Evolutionary conservation across 2,888 invertebrate species (phyloP), one percentile per base, ranked within the genome.

Genomic region (Rapana venosa): DNA sequence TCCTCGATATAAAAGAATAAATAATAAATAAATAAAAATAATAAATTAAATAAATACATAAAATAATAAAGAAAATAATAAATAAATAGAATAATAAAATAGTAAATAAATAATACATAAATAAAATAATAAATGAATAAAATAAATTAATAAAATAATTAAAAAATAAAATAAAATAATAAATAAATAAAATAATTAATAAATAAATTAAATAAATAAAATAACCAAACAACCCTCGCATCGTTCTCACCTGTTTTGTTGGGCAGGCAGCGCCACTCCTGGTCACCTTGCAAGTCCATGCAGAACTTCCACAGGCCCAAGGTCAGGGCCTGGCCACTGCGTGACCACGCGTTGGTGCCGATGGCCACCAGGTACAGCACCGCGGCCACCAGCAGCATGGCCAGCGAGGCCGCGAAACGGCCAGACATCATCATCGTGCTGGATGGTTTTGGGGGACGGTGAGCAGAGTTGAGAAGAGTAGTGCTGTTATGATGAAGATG

Each of bases 241-340:
- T 74, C 8, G 2, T 26, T 74, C 26, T 79, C 58, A 93, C 93
- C 93, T 91, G 92, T 91, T 66, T 92, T 92, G 56, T 92, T 92
- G n/a, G 93, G 92, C 79, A 90, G 90, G 66, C 93, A 93, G 17
- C 61, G 87, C 83, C 90, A 90, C 84, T 66, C 83, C 30, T 61
- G 81, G 74, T 87, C 84, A 56, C 87, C 89, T 13, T 85, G 85
- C 22, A 88, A 47, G 74, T 89, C 88, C 56, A 92, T 86, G 84
- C 93, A 93, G 87, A 91, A 92, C 84, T 92, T 91, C 93, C 93
- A 93, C 56, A 93, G 83, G 0, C 93, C 93, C 89, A 93, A 92
- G 87, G 91, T 92, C 90, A 93, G 90, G 61, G 20, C 61, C 70
- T 91, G 90, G 17, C 93, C 93, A 83, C 93, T 92, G 15, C 90